Base-by-base conservation (phyloP, 2,113 vertebrate genomes). In the Gallinago jamesoni region DNA sequence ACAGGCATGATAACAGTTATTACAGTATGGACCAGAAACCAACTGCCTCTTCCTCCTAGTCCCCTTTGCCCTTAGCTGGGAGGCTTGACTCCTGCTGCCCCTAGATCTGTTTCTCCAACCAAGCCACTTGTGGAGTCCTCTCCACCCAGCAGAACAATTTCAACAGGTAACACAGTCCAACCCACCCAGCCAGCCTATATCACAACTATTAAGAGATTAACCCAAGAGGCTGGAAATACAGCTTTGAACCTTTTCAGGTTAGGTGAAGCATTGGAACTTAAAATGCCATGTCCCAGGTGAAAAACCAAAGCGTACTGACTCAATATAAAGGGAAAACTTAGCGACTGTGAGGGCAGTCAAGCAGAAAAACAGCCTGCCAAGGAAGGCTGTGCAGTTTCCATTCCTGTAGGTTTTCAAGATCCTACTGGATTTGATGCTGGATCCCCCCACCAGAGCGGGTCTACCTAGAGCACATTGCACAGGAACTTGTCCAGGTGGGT, bases 41-140 rank as follows among this genome's bases (percentile, higher is more conserved):
- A 70, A 87, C 47, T 10, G 6, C 4, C 12, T 55, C 47, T 70
- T 91, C 68, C 69, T 95, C 20, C 14, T 57, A 37, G 25, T 9
- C 2, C 3, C 20, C 63, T 50, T 67, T 43, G 52, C 33, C 33
- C 8, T 18, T 67, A 52, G 17, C 33, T 5, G 0, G 1, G 0
- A 76, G n/a, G 39, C 33, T 18, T 37, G 39, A 12, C 6, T 62
- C 31, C 24, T 45, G 24, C 39, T 37, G 13, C 8, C 20, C 14
- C 35, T 67, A 37, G 23, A 33, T 48, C 25, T 72, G 13, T 53
- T 41, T 72, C 33, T 67, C 30, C 27, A 27, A 48, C 52, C 30
- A 13, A 62, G 33, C 1, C 2, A 59, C 60, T 45, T 41, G 18
- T 19, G 10, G 45, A 83, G 50, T 31, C 8, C 52, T 66, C 70